Evolutionary conservation across 2,113 vertebrate genomes (phyloP), one percentile per base, ranked within the genome.

Genomic region (Cephalopholis sonnerati): DNA sequence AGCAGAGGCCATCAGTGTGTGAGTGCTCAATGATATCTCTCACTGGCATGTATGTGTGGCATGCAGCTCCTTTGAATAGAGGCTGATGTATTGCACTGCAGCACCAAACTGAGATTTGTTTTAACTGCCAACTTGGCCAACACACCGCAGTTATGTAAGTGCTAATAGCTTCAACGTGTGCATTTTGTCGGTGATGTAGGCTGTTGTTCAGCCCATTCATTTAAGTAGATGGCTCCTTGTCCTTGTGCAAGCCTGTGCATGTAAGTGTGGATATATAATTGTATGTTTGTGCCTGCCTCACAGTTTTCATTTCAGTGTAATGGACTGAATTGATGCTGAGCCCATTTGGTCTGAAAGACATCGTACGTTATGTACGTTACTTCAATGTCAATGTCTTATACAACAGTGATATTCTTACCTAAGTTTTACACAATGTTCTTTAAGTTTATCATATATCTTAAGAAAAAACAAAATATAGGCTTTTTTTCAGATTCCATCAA

Each of bases 131-230:
- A 77, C 81, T 80, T 80, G 90, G 66, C 85, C n/a, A 67, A 58
- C 73, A n/a, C 29, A 27, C 32, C 20, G 44, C 74, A 64, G 72
- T 91, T 92, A 74, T 73, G 61, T 81, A 85, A 88, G 78, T 16
- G 29, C 80, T 90, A 90, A 93, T 92, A 85, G 78, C 44, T 91
- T 89, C 82, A 77, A 12, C 67, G 81, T 86, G 87, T 44, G 41
- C 66, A 77, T 64, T 76, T 67, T 29, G 48, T 73, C 85, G 79
- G 73, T 80, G 84, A 82, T 65, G 79, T 44, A 72, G 62, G 53
- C 50, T 46, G 13, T 80, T 85, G 61, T 86, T 89, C 46, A 36
- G 27, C 36, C 17, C 65, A 32, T 59, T 53, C 39, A 68, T 27
- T 68, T 67, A 83, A 88, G 67, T 84, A 76, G 57, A 74, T 71